Base-by-base conservation (phyloP, 2,113 vertebrate species). In the Balaeniceps rex region DNA sequence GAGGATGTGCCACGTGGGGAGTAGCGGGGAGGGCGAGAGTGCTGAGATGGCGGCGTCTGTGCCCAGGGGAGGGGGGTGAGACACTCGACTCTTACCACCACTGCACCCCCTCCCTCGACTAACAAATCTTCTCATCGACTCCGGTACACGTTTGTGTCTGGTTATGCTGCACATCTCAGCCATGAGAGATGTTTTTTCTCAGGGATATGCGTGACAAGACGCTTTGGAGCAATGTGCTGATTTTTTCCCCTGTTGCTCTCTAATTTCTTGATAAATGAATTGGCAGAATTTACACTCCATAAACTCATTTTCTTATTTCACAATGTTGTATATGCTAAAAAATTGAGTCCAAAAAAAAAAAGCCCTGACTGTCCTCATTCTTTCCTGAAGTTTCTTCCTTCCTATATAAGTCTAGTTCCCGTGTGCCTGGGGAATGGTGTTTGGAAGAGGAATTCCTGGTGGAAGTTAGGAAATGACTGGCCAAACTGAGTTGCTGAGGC, bases 111-210 rank as follows among this genome's bases (percentile, higher is more conserved):
- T 86, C 52, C 8, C 9, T 17, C 19, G 4, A 14, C 18, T 84
- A 2, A 33, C 17, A 10, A 4, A 9, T 28, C 31, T 47, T 25
- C 28, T 47, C 60, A 7, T 12, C 2, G 3, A 10, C 49, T 23
- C 34, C 0, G 2, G 14, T 38, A 2, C 2, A 0, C 1, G 3
- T 44, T 64, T 1, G 1, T 10, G 46, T 72, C 75, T 64, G 54
- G 49, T 10, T 52, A 11, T 24, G 74, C 66, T 36, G 57, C 5
- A 9, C 26, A 3, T 18, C 42, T 63, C 76, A 21, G 60, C 74
- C 4, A 0, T 1, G 22, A 68, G 25, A 70, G 31, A 4, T 64
- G n/a, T 4, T 34, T 74, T 83, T 81, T 42, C 17, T n/a, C 2
- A 0, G 19, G 29, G 44, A 15, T 2, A 0, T 12, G 23, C 4